phyloP scores from a whole-genome alignment of 1,140 invertebrate genomes.

The Temnothorax longispinosus region DNA sequence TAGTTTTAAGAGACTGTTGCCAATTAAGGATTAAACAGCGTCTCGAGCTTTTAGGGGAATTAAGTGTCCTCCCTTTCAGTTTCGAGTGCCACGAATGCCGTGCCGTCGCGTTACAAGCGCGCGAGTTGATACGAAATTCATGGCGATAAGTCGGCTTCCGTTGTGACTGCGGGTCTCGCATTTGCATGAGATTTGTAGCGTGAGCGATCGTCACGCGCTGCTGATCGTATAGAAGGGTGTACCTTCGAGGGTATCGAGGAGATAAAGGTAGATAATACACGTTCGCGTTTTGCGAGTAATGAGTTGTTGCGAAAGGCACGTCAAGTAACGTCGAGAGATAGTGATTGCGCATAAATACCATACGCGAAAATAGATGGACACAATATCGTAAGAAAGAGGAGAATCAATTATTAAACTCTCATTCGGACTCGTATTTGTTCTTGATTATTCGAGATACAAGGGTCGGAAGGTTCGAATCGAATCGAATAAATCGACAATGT shows the following conservation, averaged over 20 bases:
- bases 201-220: constrained; percentile 41
- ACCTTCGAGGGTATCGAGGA: constrained; percentile 13
- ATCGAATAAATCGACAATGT: not conserved
- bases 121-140: constrained; percentile 10
- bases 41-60: not conserved
- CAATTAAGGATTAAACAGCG: not conserved
- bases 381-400: not conserved
- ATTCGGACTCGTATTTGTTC: not conserved
- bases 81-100: not conserved
- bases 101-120: not conserved
- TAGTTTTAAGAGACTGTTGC: not conserved
- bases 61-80: not conserved
- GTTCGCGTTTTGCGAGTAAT: constrained; percentile 23
- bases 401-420: not conserved
- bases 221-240: constrained; percentile 25
- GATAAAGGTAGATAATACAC: constrained; percentile 28
- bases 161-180: constrained; percentile 8
- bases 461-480: not conserved
- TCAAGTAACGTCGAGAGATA: not conserved
- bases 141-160: constrained; percentile 37
- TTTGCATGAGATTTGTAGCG: constrained; percentile 45
- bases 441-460: not conserved
- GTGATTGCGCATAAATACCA: not conserved
- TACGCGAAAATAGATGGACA: not conserved
- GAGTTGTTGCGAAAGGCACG: constrained; percentile 35